These are phyloP conservation scores for Bombus soroeensis DNA, from an alignment of 1,140 invertebrate species.

Conservation along the genomic window DNA sequence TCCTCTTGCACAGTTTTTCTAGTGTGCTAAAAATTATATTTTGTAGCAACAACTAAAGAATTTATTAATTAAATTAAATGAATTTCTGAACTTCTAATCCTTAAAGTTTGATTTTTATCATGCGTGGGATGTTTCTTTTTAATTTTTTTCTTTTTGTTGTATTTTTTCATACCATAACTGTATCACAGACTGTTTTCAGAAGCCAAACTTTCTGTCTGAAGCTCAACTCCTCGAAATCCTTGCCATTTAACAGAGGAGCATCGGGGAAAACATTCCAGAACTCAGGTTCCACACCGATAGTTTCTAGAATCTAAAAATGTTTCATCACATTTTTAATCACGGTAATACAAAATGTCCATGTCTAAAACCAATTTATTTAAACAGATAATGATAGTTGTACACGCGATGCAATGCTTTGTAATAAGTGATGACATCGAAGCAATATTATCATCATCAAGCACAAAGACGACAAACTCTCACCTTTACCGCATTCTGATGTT, in stretches of 20 bases:
- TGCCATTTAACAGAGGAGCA: conserved; percentile 81
- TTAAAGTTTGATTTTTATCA: background rate
- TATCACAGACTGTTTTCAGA: conserved; percentile 85
- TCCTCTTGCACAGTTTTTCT: conserved; percentile 79
- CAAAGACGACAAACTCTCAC: conserved; percentile 66
- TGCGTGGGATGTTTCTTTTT: fast-evolving
- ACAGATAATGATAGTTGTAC: background rate
- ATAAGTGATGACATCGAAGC: background rate
- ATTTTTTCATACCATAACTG: conserved; percentile 81
- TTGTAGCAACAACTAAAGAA: background rate
- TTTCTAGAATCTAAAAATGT: conserved; percentile 82
- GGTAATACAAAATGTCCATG: background rate
- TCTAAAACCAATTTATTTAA: background rate
- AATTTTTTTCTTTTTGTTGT: background rate
- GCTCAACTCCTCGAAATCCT: conserved; percentile 84
- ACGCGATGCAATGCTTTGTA: background rate
- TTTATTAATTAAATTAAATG: background rate
- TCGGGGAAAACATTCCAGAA: conserved; percentile 83
- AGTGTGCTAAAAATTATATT: conserved; percentile 70
- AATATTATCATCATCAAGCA: background rate
- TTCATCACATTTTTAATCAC: conserved; percentile 54
- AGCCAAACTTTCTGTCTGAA: conserved; percentile 85
- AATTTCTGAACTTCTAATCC: background rate
- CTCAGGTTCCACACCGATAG: conserved; percentile 82
- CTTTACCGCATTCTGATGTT: conserved; percentile 80